phyloP scores from a whole-genome alignment of 2,888 invertebrate genomes.

The Eurytoma californica region DNA sequence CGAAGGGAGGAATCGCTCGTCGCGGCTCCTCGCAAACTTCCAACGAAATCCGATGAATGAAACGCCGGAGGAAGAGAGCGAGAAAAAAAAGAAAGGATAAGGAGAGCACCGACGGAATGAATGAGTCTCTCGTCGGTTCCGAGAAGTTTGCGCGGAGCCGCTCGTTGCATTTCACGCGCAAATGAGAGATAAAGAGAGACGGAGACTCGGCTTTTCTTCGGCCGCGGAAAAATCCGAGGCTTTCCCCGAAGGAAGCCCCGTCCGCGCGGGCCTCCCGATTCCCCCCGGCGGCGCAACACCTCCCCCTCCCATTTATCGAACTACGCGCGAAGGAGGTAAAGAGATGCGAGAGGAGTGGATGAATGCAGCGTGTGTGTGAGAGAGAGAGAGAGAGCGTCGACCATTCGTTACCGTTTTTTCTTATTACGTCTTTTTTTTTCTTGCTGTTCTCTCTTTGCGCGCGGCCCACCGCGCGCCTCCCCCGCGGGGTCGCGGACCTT shows the following conservation, averaged over 20 bases:
- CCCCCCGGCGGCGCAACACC: neutral
- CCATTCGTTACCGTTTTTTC: constrained; percentile 28
- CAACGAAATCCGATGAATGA: too few relatives aligned
- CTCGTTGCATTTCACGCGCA: constrained; percentile 1
- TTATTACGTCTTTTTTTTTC: too few relatives aligned
- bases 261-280: too few relatives aligned
- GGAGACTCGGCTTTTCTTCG: too few relatives aligned
- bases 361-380: constrained; percentile 48
- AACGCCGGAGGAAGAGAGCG: too few relatives aligned
- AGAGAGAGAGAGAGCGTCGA: constrained; percentile 47
- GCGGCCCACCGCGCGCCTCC: neutral
- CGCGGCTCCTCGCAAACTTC: neutral
- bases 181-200: neutral
- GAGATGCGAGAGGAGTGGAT: constrained; percentile 11
- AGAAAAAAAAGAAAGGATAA: too few relatives aligned
- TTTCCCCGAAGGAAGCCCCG: too few relatives aligned
- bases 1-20: neutral
- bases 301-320: neutral
- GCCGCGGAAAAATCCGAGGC: too few relatives aligned
- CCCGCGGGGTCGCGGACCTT: too few relatives aligned
- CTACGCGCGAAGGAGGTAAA: constrained; percentile 13
- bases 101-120: too few relatives aligned
- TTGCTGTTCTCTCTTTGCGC: constrained; percentile 2
- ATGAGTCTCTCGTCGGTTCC: neutral
- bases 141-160: neutral